Conservation (phyloP, 2,888 invertebrate genomes). For the Dascillus cervinus region DNA sequence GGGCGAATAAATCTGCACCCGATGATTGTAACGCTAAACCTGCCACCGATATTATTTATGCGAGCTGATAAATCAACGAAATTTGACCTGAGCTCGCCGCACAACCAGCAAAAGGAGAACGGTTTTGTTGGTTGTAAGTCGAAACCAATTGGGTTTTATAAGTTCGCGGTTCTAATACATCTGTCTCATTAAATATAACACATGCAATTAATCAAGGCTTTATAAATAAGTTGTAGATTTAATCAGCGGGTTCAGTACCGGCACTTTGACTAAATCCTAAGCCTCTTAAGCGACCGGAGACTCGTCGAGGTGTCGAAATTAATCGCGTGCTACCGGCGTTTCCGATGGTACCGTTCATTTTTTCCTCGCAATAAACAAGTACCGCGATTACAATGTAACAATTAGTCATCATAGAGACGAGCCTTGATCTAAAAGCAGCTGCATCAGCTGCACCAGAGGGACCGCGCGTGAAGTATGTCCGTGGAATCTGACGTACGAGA, state of each 20-base stretch:
- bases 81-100: constrained; percentile 2
- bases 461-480: constrained; percentile 28
- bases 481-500: constrained; percentile 25
- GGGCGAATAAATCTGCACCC: constrained; percentile 11
- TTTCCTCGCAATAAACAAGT: too few species aligned
- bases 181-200: too few species aligned
- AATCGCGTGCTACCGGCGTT: constrained; percentile 16
- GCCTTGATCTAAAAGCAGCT: constrained; percentile 20
- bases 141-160: too few species aligned
- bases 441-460: constrained; percentile 15
- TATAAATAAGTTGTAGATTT: constrained; percentile 11
- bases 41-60: constrained; percentile 8
- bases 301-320: constrained; percentile 15
- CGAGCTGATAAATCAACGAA: constrained; percentile 4
- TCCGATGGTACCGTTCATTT: too few species aligned
- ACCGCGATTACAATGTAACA: constrained; percentile 10
- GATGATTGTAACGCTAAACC: constrained; percentile 10
- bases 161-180: too few species aligned
- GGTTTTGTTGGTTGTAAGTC: too few species aligned
- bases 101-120: too few species aligned
- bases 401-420: constrained; percentile 14
- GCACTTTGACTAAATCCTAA: constrained; percentile 11
- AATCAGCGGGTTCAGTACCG: constrained; percentile 10
- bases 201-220: constrained; percentile 9
- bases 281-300: constrained; percentile 10